Base-by-base conservation (phyloP, 2,797 vertebrate species). In the Pogonophryne albipinna region DNA sequence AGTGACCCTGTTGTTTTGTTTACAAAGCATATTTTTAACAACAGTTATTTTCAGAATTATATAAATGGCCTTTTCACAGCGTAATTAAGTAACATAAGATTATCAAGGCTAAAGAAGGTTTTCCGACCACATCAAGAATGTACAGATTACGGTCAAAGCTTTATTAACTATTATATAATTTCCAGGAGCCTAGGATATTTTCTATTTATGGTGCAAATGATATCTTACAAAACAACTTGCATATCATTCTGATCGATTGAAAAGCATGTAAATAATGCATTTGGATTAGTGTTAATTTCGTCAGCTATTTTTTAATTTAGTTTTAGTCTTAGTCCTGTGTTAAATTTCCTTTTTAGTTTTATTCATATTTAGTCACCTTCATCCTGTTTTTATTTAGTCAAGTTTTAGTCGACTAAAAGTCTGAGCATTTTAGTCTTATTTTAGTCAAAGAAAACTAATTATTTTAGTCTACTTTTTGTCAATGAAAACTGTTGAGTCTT, bases 131-230 rank as follows among this genome's bases (percentile, higher is more conserved):
- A 11, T 27, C 27, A 27, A 27, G 31, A 51, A 67, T 51, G 45
- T 46, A 76, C 23, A 66, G 66, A 77, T 91, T 77, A 82, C 79
- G 74, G 65, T 80, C 67, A 86, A 59, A 69, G 64, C 60, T 38
- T 51, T 74, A 66, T 67, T 53, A 15, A 66, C 27, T 68, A 19
- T 69, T 77, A 19, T 9, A 61, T 73, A 62, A 63, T 42, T 60
- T 59, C 49, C 62, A 73, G n/a, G 20, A 63, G 53, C 23, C 45
- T 4, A 6, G 1, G 3, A 38, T n/a, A 17, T 59, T 60, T 0
- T 46, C 41, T 17, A 57, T 72, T 58, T 59, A 15, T 59, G 3
- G 4, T n/a, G 4, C 4, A 60, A 60, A 52, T 47, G 46, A 27
- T n/a, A 31, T 73, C 16, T 44, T 66, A 6, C 9, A 59, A 17